phyloP scores from a whole-genome alignment of 2,797 vertebrate species.

The Sebastes dallii region DNA sequence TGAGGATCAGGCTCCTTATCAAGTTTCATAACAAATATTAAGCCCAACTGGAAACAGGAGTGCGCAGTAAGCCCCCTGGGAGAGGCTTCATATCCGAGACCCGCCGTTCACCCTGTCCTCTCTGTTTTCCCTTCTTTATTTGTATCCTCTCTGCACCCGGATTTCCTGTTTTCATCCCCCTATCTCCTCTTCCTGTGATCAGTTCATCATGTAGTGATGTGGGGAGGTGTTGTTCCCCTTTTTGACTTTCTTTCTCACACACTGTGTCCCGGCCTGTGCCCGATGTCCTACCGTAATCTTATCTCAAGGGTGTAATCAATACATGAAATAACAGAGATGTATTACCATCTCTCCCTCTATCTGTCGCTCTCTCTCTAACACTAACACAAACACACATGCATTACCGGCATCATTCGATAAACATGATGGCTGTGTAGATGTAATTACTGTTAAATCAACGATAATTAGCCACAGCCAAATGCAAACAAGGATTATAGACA shows the following conservation, averaged over 20 bases:
- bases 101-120: background rate
- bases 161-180: constrained; percentile 16
- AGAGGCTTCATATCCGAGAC: constrained; percentile 3
- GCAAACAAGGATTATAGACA: constrained; percentile 31
- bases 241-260: background rate
- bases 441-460: constrained; percentile 70
- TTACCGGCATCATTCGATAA: constrained; percentile 63
- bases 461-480: constrained; percentile 60
- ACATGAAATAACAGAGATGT: constrained; percentile 5
- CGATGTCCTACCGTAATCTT: constrained; percentile 13
- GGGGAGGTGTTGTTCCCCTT: background rate
- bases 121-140: background rate
- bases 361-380: background rate
- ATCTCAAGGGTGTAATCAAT: constrained; percentile 39
- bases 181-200: constrained; percentile 17
- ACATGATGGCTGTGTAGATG: constrained; percentile 58
- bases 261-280: background rate
- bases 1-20: constrained; percentile 56
- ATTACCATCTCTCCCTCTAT: constrained; percentile 2
- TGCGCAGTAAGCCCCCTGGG: background rate
- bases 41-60: constrained; percentile 44
- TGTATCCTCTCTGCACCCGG: background rate
- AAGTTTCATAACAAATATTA: constrained; percentile 60
- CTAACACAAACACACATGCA: constrained; percentile 2
- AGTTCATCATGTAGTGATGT: background rate